A percentile compares a stretch with the other conserved stretches of the same genome.
Evolutionary conservation across 2,113 vertebrate genomes (phyloP).

Genomic region (Podarcis muralis): DNA sequence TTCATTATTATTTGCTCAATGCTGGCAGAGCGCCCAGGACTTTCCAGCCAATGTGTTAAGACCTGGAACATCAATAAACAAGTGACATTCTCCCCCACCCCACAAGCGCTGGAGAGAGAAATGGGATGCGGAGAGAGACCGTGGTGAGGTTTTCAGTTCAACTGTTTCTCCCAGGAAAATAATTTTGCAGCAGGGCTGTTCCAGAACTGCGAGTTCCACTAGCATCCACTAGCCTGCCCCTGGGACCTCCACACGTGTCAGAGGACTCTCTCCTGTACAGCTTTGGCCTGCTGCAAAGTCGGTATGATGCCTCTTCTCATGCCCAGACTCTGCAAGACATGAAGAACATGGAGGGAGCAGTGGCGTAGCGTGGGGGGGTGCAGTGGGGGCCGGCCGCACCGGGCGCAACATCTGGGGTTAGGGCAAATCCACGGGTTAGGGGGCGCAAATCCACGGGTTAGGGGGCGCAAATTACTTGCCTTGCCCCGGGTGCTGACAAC

Average conservation of each 20-base stretch:
- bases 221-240: not conserved
- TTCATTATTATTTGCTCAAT: constrained; percentile 8
- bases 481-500: too few relatives aligned
- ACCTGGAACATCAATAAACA: constrained; percentile 26
- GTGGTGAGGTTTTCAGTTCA: not conserved
- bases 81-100: not conserved
- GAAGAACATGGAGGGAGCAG: not conserved
- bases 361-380: too few relatives aligned
- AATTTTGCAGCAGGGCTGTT: not conserved
- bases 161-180: not conserved
- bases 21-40: constrained; percentile 1
- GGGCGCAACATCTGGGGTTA: too few relatives aligned
- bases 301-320: not conserved
- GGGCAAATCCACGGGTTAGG: too few relatives aligned
- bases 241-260: too few relatives aligned
- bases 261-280: not conserved
- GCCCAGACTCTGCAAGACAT: not conserved
- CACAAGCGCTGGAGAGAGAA: not conserved
- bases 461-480: too few relatives aligned
- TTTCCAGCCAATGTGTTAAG: constrained; percentile 16
- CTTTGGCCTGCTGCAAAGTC: not conserved
- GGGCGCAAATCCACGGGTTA: too few relatives aligned
- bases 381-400: too few relatives aligned
- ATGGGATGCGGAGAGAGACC: not conserved
- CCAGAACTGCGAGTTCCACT: not conserved